A percentile compares a stretch with the other conserved stretches of the same genome.
These are phyloP conservation scores for Xiphorhynchus elegans DNA, from an alignment of 2,113 vertebrate species.

Conservation along the genomic window DNA sequence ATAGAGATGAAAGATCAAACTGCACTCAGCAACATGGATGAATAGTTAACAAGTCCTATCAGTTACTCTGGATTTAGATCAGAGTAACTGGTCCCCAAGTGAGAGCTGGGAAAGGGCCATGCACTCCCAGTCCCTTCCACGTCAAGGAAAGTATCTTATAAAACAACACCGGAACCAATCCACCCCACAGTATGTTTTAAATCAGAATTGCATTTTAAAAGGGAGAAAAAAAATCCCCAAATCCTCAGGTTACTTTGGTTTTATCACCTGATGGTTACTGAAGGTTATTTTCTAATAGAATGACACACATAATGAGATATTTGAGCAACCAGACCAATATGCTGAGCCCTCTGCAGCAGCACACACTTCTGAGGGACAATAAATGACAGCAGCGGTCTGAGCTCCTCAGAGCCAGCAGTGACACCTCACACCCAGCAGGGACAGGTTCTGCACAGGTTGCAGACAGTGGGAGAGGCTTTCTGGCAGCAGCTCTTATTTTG, in stretches of 20 bases:
- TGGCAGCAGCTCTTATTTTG: slow-evolving; percentile 8
- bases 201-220: neutral
- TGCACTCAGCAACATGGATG: neutral
- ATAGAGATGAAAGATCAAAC: neutral
- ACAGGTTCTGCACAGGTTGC: slow-evolving; percentile 1
- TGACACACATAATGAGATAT: neutral
- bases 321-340: neutral
- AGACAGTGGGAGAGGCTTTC: neutral
- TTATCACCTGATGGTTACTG: neutral
- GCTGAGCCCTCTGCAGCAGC: neutral
- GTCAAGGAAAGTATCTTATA: neutral
- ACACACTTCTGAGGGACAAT: fast-evolving
- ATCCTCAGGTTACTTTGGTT: neutral
- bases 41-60: neutral
- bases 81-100: neutral
- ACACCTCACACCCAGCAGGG: neutral
- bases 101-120: neutral
- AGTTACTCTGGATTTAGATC: neutral
- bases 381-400: neutral
- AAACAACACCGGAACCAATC: neutral
- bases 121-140: neutral
- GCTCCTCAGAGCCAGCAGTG: neutral
- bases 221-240: fast-evolving
- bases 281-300: neutral
- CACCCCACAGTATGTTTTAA: neutral